phyloP scores from a whole-genome alignment of 2,113 vertebrate genomes.

The Fulmarus glacialis region DNA sequence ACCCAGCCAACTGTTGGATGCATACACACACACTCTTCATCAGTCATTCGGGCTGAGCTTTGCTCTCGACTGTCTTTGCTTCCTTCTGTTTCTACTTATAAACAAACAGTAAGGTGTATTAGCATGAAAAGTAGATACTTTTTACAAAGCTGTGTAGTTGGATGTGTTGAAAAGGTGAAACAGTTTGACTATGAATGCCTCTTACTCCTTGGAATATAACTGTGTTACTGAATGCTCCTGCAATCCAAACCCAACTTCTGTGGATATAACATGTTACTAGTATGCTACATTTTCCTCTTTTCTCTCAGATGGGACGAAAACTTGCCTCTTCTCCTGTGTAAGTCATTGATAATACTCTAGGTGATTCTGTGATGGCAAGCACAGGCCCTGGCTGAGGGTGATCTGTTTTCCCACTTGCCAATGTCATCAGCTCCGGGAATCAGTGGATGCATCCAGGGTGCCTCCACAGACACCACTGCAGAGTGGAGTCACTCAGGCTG shows the following conservation, averaged over 20 bases:
- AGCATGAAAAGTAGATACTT: not conserved
- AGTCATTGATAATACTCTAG: not conserved
- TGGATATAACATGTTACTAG: not conserved
- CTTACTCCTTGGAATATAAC: not conserved
- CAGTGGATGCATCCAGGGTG: accelerated
- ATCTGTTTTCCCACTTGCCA: not conserved
- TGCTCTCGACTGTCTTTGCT: not conserved
- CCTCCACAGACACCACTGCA: not conserved
- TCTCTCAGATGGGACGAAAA: not conserved
- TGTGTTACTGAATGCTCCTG: not conserved
- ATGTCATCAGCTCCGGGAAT: not conserved
- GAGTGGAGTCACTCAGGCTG: not conserved
- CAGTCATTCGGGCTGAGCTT: not conserved
- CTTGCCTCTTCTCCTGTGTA: not conserved
- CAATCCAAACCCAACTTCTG: not conserved
- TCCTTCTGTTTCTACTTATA: not conserved
- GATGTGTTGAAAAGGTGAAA: not conserved
- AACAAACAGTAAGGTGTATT: not conserved
- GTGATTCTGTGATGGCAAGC: not conserved
- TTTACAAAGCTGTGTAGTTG: not conserved
- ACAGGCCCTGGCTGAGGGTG: not conserved
- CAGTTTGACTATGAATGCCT: not conserved
- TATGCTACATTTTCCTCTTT: not conserved
- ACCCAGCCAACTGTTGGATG: not conserved
- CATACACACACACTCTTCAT: accelerated